These are phyloP conservation scores for Drosophila yakuba DNA, from an alignment of 1,140 invertebrate genomes.

Conservation along the genomic window DNA sequence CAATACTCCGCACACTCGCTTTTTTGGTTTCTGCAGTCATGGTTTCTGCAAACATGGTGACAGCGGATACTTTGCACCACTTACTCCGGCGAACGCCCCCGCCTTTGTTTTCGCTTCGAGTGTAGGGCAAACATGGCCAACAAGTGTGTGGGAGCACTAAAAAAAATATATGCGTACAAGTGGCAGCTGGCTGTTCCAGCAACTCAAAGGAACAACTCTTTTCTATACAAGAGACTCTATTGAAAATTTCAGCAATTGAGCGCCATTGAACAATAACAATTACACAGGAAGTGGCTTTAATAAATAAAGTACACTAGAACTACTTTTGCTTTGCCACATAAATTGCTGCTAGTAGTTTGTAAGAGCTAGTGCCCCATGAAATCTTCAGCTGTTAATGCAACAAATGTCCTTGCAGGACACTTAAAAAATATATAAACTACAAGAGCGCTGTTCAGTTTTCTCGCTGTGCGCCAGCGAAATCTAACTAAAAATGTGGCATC, in stretches of 20 bases:
- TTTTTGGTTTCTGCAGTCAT: conserved; percentile 47
- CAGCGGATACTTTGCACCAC: conserved; percentile 50
- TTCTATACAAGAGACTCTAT: too few species aligned
- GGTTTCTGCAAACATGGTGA: conserved; percentile 62
- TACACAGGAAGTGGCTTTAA: too few species aligned
- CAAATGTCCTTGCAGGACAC: not conserved
- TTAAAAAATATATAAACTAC: not conserved
- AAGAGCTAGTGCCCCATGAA: too few species aligned
- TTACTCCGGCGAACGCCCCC: conserved; percentile 11
- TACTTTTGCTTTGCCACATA: too few species aligned
- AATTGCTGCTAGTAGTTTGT: too few species aligned
- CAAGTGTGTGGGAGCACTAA: conserved; percentile 53
- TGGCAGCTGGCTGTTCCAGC: not conserved
- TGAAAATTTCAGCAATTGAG: not conserved
- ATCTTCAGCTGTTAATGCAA: too few species aligned
- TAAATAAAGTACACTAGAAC: too few species aligned
- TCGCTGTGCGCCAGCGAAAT: conserved; percentile 35
- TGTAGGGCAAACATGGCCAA: conserved; percentile 67
- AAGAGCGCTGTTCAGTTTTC: not conserved
- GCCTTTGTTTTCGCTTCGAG: conserved; percentile 35
- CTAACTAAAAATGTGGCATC: conserved; percentile 55
- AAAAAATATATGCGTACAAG: not conserved
- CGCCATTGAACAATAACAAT: not conserved
- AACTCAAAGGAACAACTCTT: not conserved
- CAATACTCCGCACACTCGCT: conserved; percentile 2